Evolutionary conservation across 2,797 vertebrate genomes (phyloP), one percentile per base, ranked within the genome.

Genomic region (Alcedo atthis): DNA sequence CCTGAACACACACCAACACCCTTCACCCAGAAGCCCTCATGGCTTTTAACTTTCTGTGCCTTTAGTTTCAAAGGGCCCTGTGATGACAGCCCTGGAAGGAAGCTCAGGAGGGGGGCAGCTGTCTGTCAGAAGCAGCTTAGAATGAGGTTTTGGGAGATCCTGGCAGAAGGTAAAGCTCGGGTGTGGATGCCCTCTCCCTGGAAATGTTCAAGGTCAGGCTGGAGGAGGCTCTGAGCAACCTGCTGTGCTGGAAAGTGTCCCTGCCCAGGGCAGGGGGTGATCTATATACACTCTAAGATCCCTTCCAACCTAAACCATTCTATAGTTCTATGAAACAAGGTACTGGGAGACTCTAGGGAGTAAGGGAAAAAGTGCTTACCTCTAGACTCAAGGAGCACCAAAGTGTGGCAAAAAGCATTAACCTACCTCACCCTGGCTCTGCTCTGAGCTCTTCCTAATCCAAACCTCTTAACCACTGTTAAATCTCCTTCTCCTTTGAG

Each of bases 311-410:
- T 15, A 64, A 46, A 32, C 21, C 22, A 17, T 30, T 20, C 40
- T 62, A 22, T 12, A 26, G 9, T 32, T 66, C 43, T 8, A 20
- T 10, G 6, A 49, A 26, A 32, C 16, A 57, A 28, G 12, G 11
- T 12, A 20, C 19, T 18, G 18, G 6, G 9, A 15, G 26, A 6
- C 21, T 49, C 51, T 43, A 8, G 9, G 75, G 8, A 6, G 37
- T 2, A 12, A 43, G 62, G 4, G 18, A 43, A 45, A 35, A 10
- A 43, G 4, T 0, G 1, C 6, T 61, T 49, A 26, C 43, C 14
- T 76, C 28, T 8, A 17, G 5, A 49, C 40, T 76, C 18, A 33
- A 6, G 33, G 26, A 61, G 46, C 13, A 16, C 42, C 16, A 19
- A n/a, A 49, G 8, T 1, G 3, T 4, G 9, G 10, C 28, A 83